These are phyloP conservation scores for Synergus itoensis DNA, from an alignment of 2,888 invertebrate species.

Conservation along the genomic window DNA sequence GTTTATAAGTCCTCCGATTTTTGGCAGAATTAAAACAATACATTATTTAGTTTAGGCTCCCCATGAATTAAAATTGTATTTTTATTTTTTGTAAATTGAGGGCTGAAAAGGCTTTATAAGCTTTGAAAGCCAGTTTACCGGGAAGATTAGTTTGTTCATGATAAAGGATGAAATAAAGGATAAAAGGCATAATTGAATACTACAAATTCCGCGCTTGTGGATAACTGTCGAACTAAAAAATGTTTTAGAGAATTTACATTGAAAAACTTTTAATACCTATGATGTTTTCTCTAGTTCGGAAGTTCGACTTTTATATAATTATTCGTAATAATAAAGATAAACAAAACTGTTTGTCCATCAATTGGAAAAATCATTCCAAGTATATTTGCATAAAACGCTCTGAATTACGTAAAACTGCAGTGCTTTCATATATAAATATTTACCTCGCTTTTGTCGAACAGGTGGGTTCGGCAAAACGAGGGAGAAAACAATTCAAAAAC, in stretches of 20 bases:
- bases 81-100: too few relatives aligned
- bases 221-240: too few relatives aligned
- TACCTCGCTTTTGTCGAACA: neutral
- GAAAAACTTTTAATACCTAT: too few relatives aligned
- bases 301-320: neutral
- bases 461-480: neutral
- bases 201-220: too few relatives aligned
- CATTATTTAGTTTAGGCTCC: too few relatives aligned
- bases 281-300: too few relatives aligned
- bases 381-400: neutral
- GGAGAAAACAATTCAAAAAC: neutral
- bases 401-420: neutral
- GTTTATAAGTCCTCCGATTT: too few relatives aligned
- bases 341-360: neutral
- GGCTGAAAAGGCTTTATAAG: neutral
- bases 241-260: too few relatives aligned
- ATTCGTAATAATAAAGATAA: neutral
- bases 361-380: neutral
- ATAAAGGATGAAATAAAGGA: neutral
- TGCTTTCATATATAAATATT: neutral
- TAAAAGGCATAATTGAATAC: too few relatives aligned
- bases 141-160: too few relatives aligned
- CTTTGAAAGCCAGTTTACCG: neutral
- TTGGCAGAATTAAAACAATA: too few relatives aligned
- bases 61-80: too few relatives aligned